Evolutionary conservation across 2,797 vertebrate genomes (phyloP), one percentile per base, ranked within the genome.

Genomic region (Serranus cabrilla): DNA sequence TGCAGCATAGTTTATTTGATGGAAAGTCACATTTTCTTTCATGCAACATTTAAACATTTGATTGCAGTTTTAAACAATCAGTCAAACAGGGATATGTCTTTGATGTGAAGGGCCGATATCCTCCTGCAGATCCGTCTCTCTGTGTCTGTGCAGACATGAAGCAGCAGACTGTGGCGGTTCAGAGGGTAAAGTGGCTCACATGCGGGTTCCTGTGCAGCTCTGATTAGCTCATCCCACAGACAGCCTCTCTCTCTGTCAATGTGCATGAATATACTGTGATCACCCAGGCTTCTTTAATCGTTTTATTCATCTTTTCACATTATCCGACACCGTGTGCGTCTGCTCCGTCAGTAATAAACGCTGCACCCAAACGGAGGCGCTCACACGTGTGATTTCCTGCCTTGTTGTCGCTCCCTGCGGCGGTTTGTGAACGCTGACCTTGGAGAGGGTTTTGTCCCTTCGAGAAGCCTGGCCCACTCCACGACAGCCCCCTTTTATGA

Each of bases 401-500:
- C 3, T 74, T 69, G 65, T 65, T 72, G 79, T 77, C 46, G 39
- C 59, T 75, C 68, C 78, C 73, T 76, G 82, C 50, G 7, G 75
- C 45, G 27, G 74, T 55, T 7, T 82, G 76, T 57, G 82, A 67
- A 80, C 8, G 76, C 84, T 90, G 91, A 91, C 90, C 91, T 91
- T 90, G 90, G 87, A 85, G 82, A 87, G 67, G 82, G 76, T 74
- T 88, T 89, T 84, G 73, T 86, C 76, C 81, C 89, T 49, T 59
- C 16, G 20, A 81, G 80, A 73, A 39, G 81, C 84, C 78, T 57
- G 83, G 77, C 85, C 89, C 82, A 80, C 75, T 79, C 75, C 79
- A 84, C 58, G 25, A 57, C 72, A 60, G 78, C 68, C 79, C n/a
- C 34, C 71, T 87, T 89, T 92, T 90, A 93, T 93, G 91, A 93